Percentiles rank a stretch among this genome's conserved stretches.
phyloP scores from a whole-genome alignment of 2,113 vertebrate genomes.

The Lucifuga dentata region DNA sequence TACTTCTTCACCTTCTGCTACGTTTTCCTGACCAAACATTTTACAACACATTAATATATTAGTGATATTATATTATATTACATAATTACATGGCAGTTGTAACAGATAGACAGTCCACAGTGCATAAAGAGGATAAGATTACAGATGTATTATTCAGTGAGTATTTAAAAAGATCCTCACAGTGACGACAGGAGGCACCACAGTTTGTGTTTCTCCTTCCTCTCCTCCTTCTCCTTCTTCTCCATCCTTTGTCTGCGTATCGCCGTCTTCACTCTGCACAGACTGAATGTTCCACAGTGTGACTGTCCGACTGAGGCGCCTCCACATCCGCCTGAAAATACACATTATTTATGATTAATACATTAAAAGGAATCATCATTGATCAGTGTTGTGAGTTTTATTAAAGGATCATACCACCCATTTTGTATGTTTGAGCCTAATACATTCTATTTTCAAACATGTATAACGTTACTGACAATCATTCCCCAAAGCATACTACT shows the following conservation, averaged over 20 bases:
- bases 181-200: background rate
- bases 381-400: too few species aligned
- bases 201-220: background rate
- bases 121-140: background rate
- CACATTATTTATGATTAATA: background rate
- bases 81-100: too few species aligned
- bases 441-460: too few species aligned
- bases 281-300: constrained; percentile 49
- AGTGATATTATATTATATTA: too few species aligned
- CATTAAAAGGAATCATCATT: too few species aligned
- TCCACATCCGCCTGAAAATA: constrained; percentile 33
- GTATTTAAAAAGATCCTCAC: constrained; percentile 28
- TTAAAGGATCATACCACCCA: too few species aligned
- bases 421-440: too few species aligned
- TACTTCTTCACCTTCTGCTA: constrained; percentile 57
- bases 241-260: background rate
- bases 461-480: too few species aligned
- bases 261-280: constrained; percentile 3
- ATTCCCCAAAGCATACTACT: too few species aligned
- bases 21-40: constrained; percentile 31
- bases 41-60: background rate
- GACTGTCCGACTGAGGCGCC: background rate
- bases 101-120: too few species aligned
- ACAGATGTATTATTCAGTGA: background rate
- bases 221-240: background rate